phyloP scores from a whole-genome alignment of 2,797 vertebrate genomes.

The Chaetodon trifasciatus region DNA sequence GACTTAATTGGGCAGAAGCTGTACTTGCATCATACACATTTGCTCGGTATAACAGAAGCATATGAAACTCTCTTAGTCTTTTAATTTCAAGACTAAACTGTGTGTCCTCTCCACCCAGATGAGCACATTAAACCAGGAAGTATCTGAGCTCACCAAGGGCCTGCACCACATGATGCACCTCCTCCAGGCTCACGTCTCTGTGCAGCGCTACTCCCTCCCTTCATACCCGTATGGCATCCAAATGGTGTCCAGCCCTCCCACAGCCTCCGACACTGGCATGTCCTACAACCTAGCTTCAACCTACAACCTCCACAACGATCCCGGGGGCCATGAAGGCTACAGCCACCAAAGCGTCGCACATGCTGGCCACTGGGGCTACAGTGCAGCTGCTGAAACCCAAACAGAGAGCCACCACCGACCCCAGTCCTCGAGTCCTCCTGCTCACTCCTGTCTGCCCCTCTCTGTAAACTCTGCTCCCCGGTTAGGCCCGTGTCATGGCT shows the following conservation, averaged over 20 bases:
- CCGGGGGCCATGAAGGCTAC: conserved; percentile 53
- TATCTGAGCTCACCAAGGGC: conserved; percentile 91
- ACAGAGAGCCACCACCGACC: conserved; percentile 65
- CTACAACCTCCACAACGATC: conserved; percentile 69
- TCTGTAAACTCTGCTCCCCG: conserved; percentile 58
- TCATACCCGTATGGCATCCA: conserved; percentile 74
- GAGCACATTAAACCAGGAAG: conserved; percentile 91
- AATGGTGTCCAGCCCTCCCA: conserved; percentile 62
- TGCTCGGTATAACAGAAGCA: conserved; percentile 8
- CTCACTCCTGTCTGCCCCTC: conserved; percentile 54
- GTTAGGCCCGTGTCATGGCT: conserved; percentile 40
- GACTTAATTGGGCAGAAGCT: conserved; percentile 13
- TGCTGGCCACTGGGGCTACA: conserved; percentile 61
- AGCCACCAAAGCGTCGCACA: conserved; percentile 45
- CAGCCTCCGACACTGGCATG: conserved; percentile 50
- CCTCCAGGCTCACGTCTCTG: conserved; percentile 86
- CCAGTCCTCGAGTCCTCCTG: conserved; percentile 61
- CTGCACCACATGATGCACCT: conserved; percentile 92
- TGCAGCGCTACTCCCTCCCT: conserved; percentile 75
- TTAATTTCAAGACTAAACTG: conserved; percentile 1
- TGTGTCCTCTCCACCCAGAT: conserved; percentile 84
- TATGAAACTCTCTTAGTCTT: background rate
- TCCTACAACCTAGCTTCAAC: conserved; percentile 68
- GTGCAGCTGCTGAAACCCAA: conserved; percentile 55
- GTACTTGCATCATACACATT: background rate